These are phyloP conservation scores for Caranx melampygus DNA, from an alignment of 2,113 vertebrate genomes.

Conservation along the genomic window DNA sequence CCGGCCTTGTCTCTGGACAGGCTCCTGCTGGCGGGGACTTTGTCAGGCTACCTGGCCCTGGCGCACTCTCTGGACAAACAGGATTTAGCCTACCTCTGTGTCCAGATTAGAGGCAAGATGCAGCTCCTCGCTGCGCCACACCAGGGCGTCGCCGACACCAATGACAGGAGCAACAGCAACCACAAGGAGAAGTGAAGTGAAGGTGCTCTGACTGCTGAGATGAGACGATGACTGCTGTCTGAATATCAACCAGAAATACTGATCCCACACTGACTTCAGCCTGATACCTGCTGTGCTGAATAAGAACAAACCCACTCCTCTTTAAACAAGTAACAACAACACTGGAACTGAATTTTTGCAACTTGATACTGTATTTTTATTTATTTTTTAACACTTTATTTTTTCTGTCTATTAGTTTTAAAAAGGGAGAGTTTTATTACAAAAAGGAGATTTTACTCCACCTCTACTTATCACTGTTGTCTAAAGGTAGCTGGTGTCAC, in stretches of 20 bases:
- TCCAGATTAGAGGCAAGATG: constrained; percentile 86
- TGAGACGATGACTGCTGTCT: constrained; percentile 6
- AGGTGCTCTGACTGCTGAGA: not conserved
- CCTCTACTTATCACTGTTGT: not conserved
- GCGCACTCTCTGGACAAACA: constrained; percentile 90
- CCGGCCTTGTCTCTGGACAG: constrained; percentile 88
- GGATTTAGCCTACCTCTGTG: constrained; percentile 88
- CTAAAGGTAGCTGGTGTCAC: not conserved
- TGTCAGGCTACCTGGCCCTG: constrained; percentile 86
- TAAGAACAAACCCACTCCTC: not conserved
- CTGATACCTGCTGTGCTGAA: constrained; percentile 8
- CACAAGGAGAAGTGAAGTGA: constrained; percentile 72
- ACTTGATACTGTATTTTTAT: constrained; percentile 5
- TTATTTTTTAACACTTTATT: not conserved
- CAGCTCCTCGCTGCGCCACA: constrained; percentile 80
- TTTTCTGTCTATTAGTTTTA: not conserved
- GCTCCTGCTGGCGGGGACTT: constrained; percentile 85
- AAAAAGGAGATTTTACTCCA: not conserved
- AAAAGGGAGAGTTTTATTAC: constrained; percentile 2
- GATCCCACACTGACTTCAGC: not conserved
- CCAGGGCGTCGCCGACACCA: constrained; percentile 10
- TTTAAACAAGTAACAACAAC: not conserved
- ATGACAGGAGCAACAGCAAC: not conserved
- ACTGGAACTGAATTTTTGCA: constrained; percentile 4
- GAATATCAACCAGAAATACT: not conserved